phyloP scores from a whole-genome alignment of 53 echinoderm and acorn worm species.

The Glandiceps talaboti region DNA sequence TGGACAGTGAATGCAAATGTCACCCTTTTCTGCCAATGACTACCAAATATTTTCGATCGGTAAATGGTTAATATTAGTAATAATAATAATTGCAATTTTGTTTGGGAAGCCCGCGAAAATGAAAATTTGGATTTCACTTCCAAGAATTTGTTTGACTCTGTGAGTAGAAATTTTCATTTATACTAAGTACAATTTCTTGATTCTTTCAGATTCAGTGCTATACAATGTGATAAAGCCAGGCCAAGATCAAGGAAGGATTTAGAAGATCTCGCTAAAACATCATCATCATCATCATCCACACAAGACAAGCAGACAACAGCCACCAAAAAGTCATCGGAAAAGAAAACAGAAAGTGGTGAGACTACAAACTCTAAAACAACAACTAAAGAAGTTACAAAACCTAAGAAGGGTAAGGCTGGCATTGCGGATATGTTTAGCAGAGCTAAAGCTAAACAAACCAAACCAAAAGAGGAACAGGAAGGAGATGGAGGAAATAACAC shows the following conservation, averaged over 20 bases:
- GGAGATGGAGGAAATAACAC: neutral
- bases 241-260: conserved; percentile 36
- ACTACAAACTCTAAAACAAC: conserved; percentile 13
- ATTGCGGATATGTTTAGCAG: neutral
- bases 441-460: neutral
- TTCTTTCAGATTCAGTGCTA: conserved; percentile 76
- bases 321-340: conserved; percentile 16
- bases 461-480: neutral
- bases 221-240: conserved; percentile 53
- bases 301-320: conserved; percentile 15
- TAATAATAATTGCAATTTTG: no score
- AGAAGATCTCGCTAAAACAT: conserved; percentile 2
- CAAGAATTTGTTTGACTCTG: no score
- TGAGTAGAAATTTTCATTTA: no score
- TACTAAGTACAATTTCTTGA: no score
- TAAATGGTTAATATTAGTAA: no score
- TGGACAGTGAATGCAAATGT: no score
- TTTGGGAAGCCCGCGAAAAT: no score
- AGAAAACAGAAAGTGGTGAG: conserved; percentile 3
- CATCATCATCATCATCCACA: conserved; percentile 8
- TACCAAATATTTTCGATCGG: no score
- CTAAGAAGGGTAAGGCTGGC: neutral
- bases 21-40: no score
- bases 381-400: neutral
- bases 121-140: no score